Conservation (phyloP, 2,888 invertebrate genomes). For the Xestia ashworthii region DNA sequence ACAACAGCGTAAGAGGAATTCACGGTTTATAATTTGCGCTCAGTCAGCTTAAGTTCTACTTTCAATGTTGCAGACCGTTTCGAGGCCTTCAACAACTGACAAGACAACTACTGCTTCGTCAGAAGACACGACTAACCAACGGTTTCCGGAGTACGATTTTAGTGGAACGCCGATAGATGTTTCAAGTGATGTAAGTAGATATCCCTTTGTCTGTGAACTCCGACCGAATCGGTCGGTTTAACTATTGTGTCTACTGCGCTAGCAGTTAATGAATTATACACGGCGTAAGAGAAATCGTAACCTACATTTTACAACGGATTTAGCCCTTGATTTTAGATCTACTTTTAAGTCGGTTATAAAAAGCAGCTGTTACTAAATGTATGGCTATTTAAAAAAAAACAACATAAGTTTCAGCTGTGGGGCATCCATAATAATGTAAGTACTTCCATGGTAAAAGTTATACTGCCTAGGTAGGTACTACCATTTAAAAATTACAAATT, state of each 20-base stretch:
- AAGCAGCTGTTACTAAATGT: background rate
- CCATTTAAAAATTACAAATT: background rate
- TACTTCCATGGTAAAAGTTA: background rate
- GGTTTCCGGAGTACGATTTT: conserved; percentile 15
- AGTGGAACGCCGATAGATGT: conserved; percentile 20
- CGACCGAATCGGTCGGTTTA: too few species aligned
- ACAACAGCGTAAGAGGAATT: too few species aligned
- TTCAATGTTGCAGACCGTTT: conserved; percentile 6
- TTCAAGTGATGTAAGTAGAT: conserved; percentile 36
- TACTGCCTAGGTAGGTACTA: background rate
- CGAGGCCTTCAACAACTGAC: background rate
- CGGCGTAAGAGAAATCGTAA: background rate
- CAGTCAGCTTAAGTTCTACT: background rate
- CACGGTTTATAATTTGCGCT: background rate
- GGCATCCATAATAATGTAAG: background rate
- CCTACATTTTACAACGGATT: background rate
- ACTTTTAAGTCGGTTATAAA: too few species aligned
- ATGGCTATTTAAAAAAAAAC: background rate
- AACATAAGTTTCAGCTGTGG: background rate
- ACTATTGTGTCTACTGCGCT: too few species aligned
- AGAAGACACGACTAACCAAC: conserved; percentile 10
- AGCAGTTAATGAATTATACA: too few species aligned
- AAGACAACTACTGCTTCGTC: background rate
- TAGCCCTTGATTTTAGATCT: background rate
- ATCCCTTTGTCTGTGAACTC: too few species aligned